phyloP scores from a whole-genome alignment of 1,140 invertebrate genomes.

The Cylas formicarius region DNA sequence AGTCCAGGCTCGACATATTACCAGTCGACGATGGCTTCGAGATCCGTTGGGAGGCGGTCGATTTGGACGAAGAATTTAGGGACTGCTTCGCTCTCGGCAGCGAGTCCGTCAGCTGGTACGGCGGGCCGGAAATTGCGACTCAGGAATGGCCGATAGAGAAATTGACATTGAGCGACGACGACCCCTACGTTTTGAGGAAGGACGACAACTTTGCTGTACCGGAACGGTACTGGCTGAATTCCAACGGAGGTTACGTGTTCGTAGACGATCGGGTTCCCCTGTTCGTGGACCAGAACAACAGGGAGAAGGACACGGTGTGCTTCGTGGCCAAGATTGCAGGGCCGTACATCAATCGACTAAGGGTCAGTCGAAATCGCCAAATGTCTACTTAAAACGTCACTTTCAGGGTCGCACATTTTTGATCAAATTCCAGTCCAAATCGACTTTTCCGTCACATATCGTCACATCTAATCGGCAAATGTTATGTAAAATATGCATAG shows the following conservation, averaged over 20 bases:
- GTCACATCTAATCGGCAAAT: too few relatives aligned
- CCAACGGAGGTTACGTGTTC: conserved; percentile 56
- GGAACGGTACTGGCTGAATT: conserved; percentile 70
- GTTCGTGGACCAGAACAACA: conserved; percentile 64
- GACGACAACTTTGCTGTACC: conserved; percentile 56
- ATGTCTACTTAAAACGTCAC: not conserved
- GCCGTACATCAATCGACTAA: conserved; percentile 21
- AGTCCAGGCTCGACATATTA: conserved; percentile 1
- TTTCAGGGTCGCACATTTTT: conserved; percentile 54
- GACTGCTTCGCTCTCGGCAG: conserved; percentile 14
- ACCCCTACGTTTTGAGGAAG: conserved; percentile 51
- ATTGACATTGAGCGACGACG: conserved; percentile 47
- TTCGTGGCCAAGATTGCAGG: conserved; percentile 21
- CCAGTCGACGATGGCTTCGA: conserved; percentile 14
- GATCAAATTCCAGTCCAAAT: too few relatives aligned
- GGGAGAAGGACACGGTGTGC: conserved; percentile 43
- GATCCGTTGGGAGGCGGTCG: conserved; percentile 13
- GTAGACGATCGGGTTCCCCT: conserved; percentile 57
- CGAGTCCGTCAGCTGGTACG: conserved; percentile 17
- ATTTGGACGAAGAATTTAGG: conserved; percentile 2
- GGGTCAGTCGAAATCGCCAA: conserved; percentile 4
- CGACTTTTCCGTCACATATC: too few relatives aligned
- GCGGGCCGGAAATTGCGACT: conserved; percentile 15
- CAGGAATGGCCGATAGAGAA: conserved; percentile 57
- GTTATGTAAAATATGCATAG: too few relatives aligned